Base-by-base conservation (phyloP, 2,113 vertebrate species). In the Athene cunicularia region DNA sequence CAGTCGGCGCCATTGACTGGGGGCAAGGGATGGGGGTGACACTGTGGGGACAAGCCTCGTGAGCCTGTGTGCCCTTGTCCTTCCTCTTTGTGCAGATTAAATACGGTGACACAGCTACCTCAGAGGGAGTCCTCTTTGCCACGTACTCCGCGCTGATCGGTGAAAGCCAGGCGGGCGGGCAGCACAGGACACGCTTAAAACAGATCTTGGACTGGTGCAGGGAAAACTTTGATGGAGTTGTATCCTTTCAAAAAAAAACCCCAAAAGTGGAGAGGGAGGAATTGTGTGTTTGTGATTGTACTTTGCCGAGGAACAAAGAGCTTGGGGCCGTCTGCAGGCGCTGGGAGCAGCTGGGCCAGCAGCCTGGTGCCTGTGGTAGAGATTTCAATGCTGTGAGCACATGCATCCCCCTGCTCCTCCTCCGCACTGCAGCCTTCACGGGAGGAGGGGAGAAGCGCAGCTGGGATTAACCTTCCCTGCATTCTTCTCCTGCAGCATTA, bases 21-120 rank as follows among this genome's bases (percentile, higher is more conserved):
- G 73, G 84, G 70, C 37, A 15, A 19, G 28, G 73, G 43, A 8
- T 5, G 83, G 86, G 55, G 4, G 5, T 4, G 14, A 22, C 4
- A 0, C 5, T 4, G 35, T 28, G 67, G 63, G 77, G 63, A 32
- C 59, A 10, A 11, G 35, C 8, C 0, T 45, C 10, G 2, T 14
- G 19, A 50, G 22, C 0, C 6, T 3, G 12, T 50, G 63, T 72
- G 52, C 56, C 62, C 35, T 76, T 21, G 22, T 49, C 72, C 50
- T 67, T 49, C 35, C 21, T 56, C 74, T 23, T 18, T 30, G 53
- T 49, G 33, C 96, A 99, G 99, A 99, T 99, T 95, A 99, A 99
- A 97, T 99, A 99, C 1, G 99, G 99, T 81, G 99, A 99, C 99
- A 99, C 99, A 97, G 99, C 99, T 99, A 99, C 99, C 98, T 99